phyloP scores from a whole-genome alignment of 2,888 invertebrate species.

The Pardosa pseudoannulata region DNA sequence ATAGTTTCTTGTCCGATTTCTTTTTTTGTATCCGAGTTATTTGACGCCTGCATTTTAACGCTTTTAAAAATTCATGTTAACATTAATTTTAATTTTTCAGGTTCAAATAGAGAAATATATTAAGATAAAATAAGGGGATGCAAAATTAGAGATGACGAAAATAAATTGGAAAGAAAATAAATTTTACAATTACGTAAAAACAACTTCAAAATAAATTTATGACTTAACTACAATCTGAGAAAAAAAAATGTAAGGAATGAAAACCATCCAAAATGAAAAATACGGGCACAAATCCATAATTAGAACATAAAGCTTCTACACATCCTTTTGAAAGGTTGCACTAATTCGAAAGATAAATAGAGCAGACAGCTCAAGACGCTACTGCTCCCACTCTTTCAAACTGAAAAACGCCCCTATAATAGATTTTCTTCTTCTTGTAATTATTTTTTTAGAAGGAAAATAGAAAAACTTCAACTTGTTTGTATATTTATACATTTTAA shows the following conservation, averaged over 20 bases:
- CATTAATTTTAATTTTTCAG: too few relatives aligned
- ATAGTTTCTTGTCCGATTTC: background rate
- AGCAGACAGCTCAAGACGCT: conserved; percentile 34
- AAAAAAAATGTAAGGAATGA: too few relatives aligned
- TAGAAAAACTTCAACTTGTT: background rate
- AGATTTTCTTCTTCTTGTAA: conserved; percentile 27
- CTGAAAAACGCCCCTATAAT: conserved; percentile 57
- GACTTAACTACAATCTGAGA: too few relatives aligned
- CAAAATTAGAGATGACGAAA: too few relatives aligned
- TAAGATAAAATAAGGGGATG: background rate
- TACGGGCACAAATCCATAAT: background rate
- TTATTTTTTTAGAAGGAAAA: background rate
- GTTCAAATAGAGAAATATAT: too few relatives aligned
- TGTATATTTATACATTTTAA: too few relatives aligned
- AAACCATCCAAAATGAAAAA: background rate
- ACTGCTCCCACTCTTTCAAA: conserved; percentile 13
- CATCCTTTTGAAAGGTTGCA: background rate
- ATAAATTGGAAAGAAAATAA: too few relatives aligned
- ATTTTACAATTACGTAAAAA: too few relatives aligned
- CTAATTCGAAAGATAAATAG: conserved; percentile 27
- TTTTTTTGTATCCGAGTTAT: background rate
- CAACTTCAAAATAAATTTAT: too few relatives aligned
- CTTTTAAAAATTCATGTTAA: background rate
- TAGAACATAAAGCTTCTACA: background rate
- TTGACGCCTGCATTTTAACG: conserved; percentile 2